Conservation (phyloP, 2,113 vertebrate species). For the Silurus meridionalis region DNA sequence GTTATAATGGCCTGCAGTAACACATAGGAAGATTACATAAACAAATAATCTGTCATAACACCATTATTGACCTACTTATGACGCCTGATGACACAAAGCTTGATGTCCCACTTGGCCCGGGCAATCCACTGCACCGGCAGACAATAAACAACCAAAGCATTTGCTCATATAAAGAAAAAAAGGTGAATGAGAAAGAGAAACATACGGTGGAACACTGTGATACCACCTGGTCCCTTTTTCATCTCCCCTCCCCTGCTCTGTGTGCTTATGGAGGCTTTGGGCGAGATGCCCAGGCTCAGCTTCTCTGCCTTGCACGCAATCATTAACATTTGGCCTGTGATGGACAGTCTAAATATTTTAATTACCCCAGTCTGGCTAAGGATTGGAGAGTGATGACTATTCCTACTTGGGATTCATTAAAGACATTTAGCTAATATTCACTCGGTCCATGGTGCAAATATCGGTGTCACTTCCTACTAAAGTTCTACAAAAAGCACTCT, state of each 20-base stretch:
- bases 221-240: constrained; percentile 41
- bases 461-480: background rate
- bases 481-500: background rate
- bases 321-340: constrained; percentile 39
- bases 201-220: constrained; percentile 41
- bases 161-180: background rate
- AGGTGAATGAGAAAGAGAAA: constrained; percentile 29
- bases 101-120: constrained; percentile 35
- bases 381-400: background rate
- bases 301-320: constrained; percentile 36
- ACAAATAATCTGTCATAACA: constrained; percentile 40
- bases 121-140: background rate
- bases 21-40: constrained; percentile 42
- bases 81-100: constrained; percentile 15
- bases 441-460: background rate
- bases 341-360: constrained; percentile 39
- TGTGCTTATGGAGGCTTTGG: constrained; percentile 42
- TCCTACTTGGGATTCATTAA: constrained; percentile 12
- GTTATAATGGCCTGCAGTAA: constrained; percentile 7
- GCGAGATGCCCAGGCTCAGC: constrained; percentile 33
- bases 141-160: background rate
- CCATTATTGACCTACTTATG: constrained; percentile 48
- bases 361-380: constrained; percentile 25
- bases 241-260: constrained; percentile 2
- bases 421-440: background rate